phyloP scores from a whole-genome alignment of 2,797 vertebrate species.

The Taenioides sp. region DNA sequence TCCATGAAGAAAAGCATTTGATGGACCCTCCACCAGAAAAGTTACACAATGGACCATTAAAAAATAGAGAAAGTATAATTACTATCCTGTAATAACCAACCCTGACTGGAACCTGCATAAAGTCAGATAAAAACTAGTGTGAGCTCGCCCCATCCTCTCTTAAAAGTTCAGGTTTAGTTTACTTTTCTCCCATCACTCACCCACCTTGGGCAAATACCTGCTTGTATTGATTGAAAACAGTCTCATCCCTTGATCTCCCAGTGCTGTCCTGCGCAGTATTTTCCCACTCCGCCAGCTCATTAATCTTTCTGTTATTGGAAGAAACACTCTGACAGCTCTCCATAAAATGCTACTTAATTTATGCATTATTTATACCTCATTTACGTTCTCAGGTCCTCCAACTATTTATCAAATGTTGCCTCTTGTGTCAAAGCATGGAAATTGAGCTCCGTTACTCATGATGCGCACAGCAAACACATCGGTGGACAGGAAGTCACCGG shows the following conservation, averaged over 20 bases:
- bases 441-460: slow-evolving; percentile 65
- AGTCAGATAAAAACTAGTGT: neutral
- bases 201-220: slow-evolving; percentile 59
- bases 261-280: slow-evolving; percentile 48
- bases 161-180: slow-evolving; percentile 48
- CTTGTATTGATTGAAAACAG: slow-evolving; percentile 69
- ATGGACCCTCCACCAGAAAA: too few relatives aligned
- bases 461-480: slow-evolving; percentile 63
- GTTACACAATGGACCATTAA: too few relatives aligned
- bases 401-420: slow-evolving; percentile 74
- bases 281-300: slow-evolving; percentile 59
- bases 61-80: too few relatives aligned
- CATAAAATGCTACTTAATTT: slow-evolving; percentile 78
- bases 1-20: too few relatives aligned
- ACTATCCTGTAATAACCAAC: too few relatives aligned
- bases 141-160: slow-evolving; percentile 25
- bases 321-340: slow-evolving; percentile 70
- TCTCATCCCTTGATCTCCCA: slow-evolving; percentile 63
- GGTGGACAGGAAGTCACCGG: slow-evolving; percentile 61
- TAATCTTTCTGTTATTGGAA: slow-evolving; percentile 74
- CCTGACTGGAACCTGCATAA: neutral
- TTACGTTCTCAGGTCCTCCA: slow-evolving; percentile 68
- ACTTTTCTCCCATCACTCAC: slow-evolving; percentile 60
- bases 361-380: slow-evolving; percentile 79
- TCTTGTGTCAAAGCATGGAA: slow-evolving; percentile 74